Evolutionary conservation across 2,113 vertebrate species (phyloP), one percentile per base, ranked within the genome.

Genomic region (Xiphorhynchus elegans): DNA sequence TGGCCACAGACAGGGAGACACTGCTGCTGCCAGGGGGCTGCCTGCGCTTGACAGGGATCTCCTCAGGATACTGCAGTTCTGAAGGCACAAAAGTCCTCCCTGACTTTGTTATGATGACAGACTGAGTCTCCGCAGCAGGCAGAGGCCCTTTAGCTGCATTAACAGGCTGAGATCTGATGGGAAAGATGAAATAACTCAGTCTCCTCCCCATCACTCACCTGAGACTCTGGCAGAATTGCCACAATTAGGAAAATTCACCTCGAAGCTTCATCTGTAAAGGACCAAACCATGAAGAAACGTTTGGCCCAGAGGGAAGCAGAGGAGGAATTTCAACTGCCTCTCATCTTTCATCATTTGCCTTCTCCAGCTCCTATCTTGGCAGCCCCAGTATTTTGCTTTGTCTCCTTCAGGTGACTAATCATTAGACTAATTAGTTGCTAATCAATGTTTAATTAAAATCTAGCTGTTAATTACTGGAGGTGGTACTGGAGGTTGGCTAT

Each of bases 391-490:
- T 97, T 97, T 97, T 97, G 97, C 95, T 96, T 96, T 94, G 87
- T 97, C 97, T 97, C 96, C 91, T 97, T 98, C 98, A 98, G 97
- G 97, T 98, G 98, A 98, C 97, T 97, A 97, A 98, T 99, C 98
- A 98, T 98, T 98, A 97, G 97, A 97, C 98, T 98, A 99, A 99
- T 99, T 98, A 99, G 98, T 98, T 98, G 97, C 97, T 98, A 98
- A 99, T 99, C 98, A 97, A 98, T 98, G 98, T 98, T 99, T 99
- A 98, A 99, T 99, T 99, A 99, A 99, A 98, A 98, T 94, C 87
- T 97, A 96, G 96, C 97, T 97, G 98, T 98, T 98, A 98, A 98
- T 99, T 98, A 98, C 97, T 98, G 95, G 92, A 97, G 98, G 97
- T 98, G 89, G 96, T 97, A 82, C 85, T 76, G 95, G 81, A 95